Evolutionary conservation across 2,888 invertebrate genomes (phyloP), one percentile per base, ranked within the genome.

Genomic region (Noctuana brunneofusca): DNA sequence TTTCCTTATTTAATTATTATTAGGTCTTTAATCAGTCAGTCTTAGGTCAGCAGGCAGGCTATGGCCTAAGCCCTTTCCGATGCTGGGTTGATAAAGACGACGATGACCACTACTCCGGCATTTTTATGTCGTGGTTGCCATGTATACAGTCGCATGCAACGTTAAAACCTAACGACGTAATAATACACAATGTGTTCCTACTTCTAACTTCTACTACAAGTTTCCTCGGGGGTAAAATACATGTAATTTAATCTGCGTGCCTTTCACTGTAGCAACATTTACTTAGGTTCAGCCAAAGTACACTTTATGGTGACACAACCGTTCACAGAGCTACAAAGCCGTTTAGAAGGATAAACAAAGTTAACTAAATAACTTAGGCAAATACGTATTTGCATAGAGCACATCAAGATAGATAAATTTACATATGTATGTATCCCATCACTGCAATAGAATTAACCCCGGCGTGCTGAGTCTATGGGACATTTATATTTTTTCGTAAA

Each of bases 361-460:
- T 32, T 48, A 57, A 49, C 49, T 58, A 35, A 24, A 58, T 50
- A 50, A 58, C 35, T 32, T 32, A 46, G 12, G 49, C 43, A 35
- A 38, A 58, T 50, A 12, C n/a, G n/a, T 58, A 50, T 58, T 58
- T 58, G 58, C 58, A 58, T 58, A 58, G 18, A 50, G 18, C 35
- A 50, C 38, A 50, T 38, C 46, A 58, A 38, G 58, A 22, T 14
- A 11, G 11, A 11, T n/a, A n/a, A 9, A 58, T 50, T 49, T 58
- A 58, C 58, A 49, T 58, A 49, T 49, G 58, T 50, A 49, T 58
- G 38, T 49, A 49, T 50, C 49, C 24, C 38, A 16, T 27, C 35
- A 35, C 24, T 58, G 49, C 49, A 50, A 58, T 50, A 38, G 49
- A 38, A 50, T 58, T 58, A 58, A 14, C 48, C 3, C 8, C 22